Percentiles rank a stretch among this genome's conserved stretches.
Conservation (phyloP, 2,113 vertebrate genomes). For the Triplophysa siluroides region DNA sequence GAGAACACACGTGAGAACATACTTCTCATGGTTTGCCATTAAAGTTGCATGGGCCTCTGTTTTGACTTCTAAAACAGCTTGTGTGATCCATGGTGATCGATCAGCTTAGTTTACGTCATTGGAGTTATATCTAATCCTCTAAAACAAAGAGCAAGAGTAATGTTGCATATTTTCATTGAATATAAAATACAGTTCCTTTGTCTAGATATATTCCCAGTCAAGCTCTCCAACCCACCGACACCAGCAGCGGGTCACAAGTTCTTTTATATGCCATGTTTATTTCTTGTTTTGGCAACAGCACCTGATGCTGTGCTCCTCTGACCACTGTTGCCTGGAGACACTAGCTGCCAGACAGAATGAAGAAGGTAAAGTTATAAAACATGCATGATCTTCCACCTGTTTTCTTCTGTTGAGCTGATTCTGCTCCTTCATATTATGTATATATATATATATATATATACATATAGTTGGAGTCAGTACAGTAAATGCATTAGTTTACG, state of each 20-base stretch:
- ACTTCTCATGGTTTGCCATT: constrained; percentile 58
- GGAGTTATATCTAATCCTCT: not conserved
- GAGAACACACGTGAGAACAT: constrained; percentile 42
- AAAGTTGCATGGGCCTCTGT: constrained; percentile 15
- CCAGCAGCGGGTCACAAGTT: not conserved
- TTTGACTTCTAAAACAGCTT: not conserved
- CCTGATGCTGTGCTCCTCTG: constrained; percentile 10
- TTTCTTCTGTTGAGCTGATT: constrained; percentile 32
- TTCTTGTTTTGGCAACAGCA: constrained; percentile 16
- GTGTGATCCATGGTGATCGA: constrained; percentile 13
- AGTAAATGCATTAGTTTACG: too few species aligned
- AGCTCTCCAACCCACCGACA: not conserved
- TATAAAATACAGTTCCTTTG: not conserved
- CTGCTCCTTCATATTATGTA: not conserved
- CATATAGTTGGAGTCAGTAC: too few species aligned
- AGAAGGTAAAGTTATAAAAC: constrained; percentile 64
- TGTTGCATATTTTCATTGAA: not conserved
- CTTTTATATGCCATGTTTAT: not conserved
- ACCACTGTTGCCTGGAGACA: constrained; percentile 64
- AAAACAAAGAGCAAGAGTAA: not conserved
- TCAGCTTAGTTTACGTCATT: constrained; percentile 1
- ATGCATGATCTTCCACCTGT: constrained; percentile 60
- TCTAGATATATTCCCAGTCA: not conserved
- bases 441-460: too few species aligned
- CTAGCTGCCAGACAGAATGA: constrained; percentile 53